Conservation (phyloP, 2,797 vertebrate genomes). For the Neosilurus hyrtlii region DNA sequence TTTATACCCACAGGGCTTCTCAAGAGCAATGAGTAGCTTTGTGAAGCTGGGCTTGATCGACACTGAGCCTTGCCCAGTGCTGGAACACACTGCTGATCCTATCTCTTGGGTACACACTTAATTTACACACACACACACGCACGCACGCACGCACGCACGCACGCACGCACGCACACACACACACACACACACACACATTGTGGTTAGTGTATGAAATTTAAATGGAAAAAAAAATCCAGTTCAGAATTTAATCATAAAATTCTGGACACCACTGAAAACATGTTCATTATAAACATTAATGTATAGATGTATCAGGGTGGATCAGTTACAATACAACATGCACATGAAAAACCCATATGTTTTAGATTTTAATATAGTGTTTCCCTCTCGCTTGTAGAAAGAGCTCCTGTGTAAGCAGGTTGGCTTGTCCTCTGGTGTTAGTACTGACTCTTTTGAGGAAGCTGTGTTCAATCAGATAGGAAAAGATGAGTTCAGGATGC, state of each 20-base stretch:
- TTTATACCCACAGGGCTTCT: slow-evolving; percentile 77
- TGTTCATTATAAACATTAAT: background rate
- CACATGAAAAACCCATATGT: background rate
- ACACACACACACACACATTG: too few relatives aligned
- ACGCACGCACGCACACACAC: too few relatives aligned
- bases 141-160: too few relatives aligned
- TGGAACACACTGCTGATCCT: slow-evolving; percentile 61
- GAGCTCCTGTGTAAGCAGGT: slow-evolving; percentile 83
- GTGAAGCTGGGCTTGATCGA: slow-evolving; percentile 89
- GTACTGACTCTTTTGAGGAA: slow-evolving; percentile 72
- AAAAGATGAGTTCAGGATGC: slow-evolving; percentile 76
- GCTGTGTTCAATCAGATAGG: slow-evolving; percentile 75
- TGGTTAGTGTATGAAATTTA: background rate
- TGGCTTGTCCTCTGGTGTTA: slow-evolving; percentile 72
- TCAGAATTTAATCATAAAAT: background rate
- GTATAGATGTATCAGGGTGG: background rate
- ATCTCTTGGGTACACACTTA: slow-evolving; percentile 85
- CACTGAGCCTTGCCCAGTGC: slow-evolving; percentile 73
- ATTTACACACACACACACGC: background rate
- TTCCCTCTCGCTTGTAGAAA: slow-evolving; percentile 72
- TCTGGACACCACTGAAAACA: background rate
- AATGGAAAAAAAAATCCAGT: background rate
- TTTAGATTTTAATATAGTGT: background rate
- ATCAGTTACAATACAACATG: background rate
- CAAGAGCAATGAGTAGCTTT: slow-evolving; percentile 82